A percentile compares a stretch with the other conserved stretches of the same genome.
These are phyloP conservation scores for Cathartes aura DNA, from an alignment of 2,113 vertebrate genomes.

Conservation along the genomic window DNA sequence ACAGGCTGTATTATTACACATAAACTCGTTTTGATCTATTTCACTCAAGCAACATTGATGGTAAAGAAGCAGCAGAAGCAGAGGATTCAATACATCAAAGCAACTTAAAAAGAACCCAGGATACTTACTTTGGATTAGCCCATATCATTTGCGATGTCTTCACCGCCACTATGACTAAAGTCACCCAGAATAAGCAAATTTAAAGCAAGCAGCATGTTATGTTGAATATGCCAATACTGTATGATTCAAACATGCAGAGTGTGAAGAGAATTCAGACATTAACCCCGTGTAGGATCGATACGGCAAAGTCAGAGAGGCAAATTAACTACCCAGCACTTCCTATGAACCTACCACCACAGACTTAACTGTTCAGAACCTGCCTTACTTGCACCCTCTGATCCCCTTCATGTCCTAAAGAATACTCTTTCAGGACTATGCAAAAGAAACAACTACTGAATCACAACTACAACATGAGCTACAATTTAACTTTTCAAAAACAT, in stretches of 20 bases:
- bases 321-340: not conserved
- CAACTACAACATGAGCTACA: not conserved
- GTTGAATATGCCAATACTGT: not conserved
- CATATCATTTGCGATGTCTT: rapidly evolving
- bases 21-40: not conserved
- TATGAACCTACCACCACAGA: not conserved
- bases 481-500: not conserved
- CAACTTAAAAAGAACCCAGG: not conserved
- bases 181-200: not conserved
- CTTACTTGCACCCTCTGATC: not conserved
- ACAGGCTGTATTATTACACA: not conserved
- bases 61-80: not conserved
- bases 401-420: rapidly evolving
- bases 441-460: not conserved
- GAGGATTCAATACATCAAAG: not conserved
- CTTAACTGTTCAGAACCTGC: not conserved
- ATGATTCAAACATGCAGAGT: rapidly evolving
- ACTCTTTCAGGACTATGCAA: rapidly evolving
- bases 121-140: not conserved
- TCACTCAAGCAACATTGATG: not conserved
- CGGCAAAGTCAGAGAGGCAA: not conserved
- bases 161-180: not conserved
- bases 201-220: not conserved
- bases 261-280: not conserved
- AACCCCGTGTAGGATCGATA: not conserved